phyloP scores from a whole-genome alignment of 2,888 invertebrate species.

The Melolontha melolontha region DNA sequence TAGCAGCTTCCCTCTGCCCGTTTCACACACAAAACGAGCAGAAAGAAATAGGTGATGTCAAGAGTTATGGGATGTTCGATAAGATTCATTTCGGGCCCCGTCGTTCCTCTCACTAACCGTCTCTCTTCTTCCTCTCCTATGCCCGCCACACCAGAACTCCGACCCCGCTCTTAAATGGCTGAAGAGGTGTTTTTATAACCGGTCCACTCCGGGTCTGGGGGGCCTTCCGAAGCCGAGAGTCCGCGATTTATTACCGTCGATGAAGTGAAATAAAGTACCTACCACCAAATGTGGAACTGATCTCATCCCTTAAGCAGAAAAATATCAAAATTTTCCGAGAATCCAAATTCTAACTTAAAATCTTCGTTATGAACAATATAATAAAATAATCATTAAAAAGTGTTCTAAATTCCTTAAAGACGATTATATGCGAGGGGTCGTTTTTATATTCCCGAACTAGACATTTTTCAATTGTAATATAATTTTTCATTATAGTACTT shows the following conservation, averaged over 20 bases:
- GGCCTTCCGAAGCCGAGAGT: slow-evolving; percentile 57
- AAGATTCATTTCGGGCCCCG: slow-evolving; percentile 66
- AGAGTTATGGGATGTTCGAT: slow-evolving; percentile 69
- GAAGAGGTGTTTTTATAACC: slow-evolving; percentile 63
- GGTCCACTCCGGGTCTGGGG: slow-evolving; percentile 42
- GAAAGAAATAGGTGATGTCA: slow-evolving; percentile 68
- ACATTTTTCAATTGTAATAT: too few species aligned
- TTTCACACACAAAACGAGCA: slow-evolving; percentile 61
- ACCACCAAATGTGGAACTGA: neutral
- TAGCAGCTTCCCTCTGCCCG: slow-evolving; percentile 38
- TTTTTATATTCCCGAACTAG: too few species aligned
- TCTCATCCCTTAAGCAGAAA: too few species aligned
- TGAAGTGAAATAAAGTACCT: slow-evolving; percentile 59
- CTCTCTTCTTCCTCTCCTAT: slow-evolving; percentile 30
- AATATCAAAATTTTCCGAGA: too few species aligned
- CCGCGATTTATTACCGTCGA: slow-evolving; percentile 60
- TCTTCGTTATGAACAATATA: too few species aligned
- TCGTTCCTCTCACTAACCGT: neutral
- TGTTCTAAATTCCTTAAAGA: too few species aligned
- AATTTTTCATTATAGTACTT: too few species aligned
- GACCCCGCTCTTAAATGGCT: slow-evolving; percentile 61
- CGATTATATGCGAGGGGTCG: too few species aligned
- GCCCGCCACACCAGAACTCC: slow-evolving; percentile 53
- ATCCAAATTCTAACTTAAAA: too few species aligned
- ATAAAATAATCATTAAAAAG: too few species aligned